Evolutionary conservation across 2,113 vertebrate species (phyloP), one percentile per base, ranked within the genome.

Genomic region (Pollimyrus isidori): DNA sequence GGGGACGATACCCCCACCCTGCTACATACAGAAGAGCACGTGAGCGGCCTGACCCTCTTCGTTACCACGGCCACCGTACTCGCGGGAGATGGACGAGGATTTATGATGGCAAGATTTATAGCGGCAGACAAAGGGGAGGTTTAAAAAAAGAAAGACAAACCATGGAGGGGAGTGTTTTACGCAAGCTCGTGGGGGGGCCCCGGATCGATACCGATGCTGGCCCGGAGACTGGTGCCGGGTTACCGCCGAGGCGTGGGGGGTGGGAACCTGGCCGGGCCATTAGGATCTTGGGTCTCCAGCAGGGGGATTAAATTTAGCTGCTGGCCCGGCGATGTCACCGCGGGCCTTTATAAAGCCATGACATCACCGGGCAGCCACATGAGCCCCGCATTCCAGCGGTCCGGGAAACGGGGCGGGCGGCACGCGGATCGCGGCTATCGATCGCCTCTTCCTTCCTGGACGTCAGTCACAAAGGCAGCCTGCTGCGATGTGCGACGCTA

Each of bases 241-340:
- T 95, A 94, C 95, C 91, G 89, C 92, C 92, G 82, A 89, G 88
- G 91, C 91, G 42, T 45, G 50, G 87, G 89, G 49, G 45, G 88
- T 53, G 83, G 82, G 86, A 80, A 89, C 89, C 88, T n/a, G 82
- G 92, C 90, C 91, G 87, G 90, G 93, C 95, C 94, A 95, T 95
- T 95, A 95, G 93, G 93, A 93, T 94, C 94, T 91, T 92, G 92
- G 92, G 93, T 94, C 94, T 95, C 93, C 93, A 94, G 93, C 91
- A 93, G 91, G 92, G 82, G 94, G 95, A 95, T 95, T 96, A 95
- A 95, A 96, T 96, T 96, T 96, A 96, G 95, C 94, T 92, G 91
- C 91, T 94, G 92, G 94, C 92, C 91, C n/a, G 85, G 91, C 91
- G 90, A 94, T 94, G 93, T 93, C 93, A 94, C 94, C 93, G 93